Evolutionary conservation across 1,140 invertebrate species (phyloP).

Genomic region (Drosophila ironensis): DNA sequence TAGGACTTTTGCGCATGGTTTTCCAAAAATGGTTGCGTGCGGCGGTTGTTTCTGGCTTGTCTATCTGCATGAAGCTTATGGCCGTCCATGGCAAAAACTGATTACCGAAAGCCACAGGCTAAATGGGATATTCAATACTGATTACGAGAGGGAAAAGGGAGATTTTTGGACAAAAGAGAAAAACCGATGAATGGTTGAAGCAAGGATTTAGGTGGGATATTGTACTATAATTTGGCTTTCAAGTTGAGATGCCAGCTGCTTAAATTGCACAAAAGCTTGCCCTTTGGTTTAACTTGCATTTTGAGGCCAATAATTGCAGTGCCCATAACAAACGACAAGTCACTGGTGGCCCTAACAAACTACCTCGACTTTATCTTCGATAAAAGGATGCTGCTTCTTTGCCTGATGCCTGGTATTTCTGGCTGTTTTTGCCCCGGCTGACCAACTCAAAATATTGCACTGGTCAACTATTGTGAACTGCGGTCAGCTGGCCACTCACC

Average conservation of each 20-base stretch:
- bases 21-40: background rate
- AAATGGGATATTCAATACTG: constrained; percentile 28
- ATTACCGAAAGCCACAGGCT: constrained; percentile 19
- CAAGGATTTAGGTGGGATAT: background rate
- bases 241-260: too few relatives aligned
- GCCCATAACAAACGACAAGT: constrained; percentile 34
- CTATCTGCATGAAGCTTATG: constrained; percentile 22
- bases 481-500: constrained; percentile 29
- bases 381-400: background rate
- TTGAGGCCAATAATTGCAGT: constrained; percentile 29
- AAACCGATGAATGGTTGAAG: background rate
- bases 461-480: constrained; percentile 70
- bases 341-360: constrained; percentile 19
- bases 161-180: background rate
- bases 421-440: constrained; percentile 39
- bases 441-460: constrained; percentile 72
- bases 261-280: too few relatives aligned
- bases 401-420: background rate
- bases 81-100: constrained; percentile 38
- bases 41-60: constrained; percentile 4
- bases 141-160: constrained; percentile 5
- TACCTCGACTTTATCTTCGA: constrained; percentile 21
- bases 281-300: too few relatives aligned
- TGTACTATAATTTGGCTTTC: too few relatives aligned
- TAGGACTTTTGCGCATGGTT: constrained; percentile 12